Evolutionary conservation across 2,888 invertebrate species (phyloP).

Genomic region (Osmoderma eremita): DNA sequence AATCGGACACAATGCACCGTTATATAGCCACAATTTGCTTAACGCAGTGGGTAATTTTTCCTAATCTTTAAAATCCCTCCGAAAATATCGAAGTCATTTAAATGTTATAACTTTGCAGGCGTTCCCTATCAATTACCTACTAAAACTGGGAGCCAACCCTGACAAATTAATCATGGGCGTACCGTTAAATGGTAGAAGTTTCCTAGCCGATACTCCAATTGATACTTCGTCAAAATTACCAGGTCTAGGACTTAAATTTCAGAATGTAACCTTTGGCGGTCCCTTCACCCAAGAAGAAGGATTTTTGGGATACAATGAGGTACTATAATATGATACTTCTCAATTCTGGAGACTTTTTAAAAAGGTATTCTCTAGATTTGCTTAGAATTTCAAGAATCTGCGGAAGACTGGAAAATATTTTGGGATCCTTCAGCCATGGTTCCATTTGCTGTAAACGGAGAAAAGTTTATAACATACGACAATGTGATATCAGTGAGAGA

Average conservation of each 20-base stretch:
- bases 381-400: slow-evolving; percentile 67
- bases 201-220: slow-evolving; percentile 66
- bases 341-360: neutral
- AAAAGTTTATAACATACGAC: slow-evolving; percentile 81
- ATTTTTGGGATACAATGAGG: slow-evolving; percentile 90
- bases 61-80: neutral
- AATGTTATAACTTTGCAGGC: slow-evolving; percentile 66
- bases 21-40: slow-evolving; percentile 70
- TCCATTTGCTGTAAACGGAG: slow-evolving; percentile 71
- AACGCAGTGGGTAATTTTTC: slow-evolving; percentile 72
- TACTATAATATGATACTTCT: slow-evolving; percentile 55
- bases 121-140: slow-evolving; percentile 79
- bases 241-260: slow-evolving; percentile 67
- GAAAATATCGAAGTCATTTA: neutral
- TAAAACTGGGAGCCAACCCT: slow-evolving; percentile 77
- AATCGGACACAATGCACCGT: slow-evolving; percentile 82
- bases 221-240: slow-evolving; percentile 52
- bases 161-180: slow-evolving; percentile 84
- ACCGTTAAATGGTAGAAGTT: slow-evolving; percentile 86
- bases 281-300: slow-evolving; percentile 82
- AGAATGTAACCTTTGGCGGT: slow-evolving; percentile 76
- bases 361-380: slow-evolving; percentile 70
- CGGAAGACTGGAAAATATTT: slow-evolving; percentile 68
- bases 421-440: slow-evolving; percentile 78
- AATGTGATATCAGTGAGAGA: slow-evolving; percentile 77